A percentile compares a stretch with the other conserved stretches of the same genome.
These are phyloP conservation scores for Sinocyclocheilus rhinocerous DNA, from an alignment of 2,113 vertebrate genomes.

Conservation along the genomic window DNA sequence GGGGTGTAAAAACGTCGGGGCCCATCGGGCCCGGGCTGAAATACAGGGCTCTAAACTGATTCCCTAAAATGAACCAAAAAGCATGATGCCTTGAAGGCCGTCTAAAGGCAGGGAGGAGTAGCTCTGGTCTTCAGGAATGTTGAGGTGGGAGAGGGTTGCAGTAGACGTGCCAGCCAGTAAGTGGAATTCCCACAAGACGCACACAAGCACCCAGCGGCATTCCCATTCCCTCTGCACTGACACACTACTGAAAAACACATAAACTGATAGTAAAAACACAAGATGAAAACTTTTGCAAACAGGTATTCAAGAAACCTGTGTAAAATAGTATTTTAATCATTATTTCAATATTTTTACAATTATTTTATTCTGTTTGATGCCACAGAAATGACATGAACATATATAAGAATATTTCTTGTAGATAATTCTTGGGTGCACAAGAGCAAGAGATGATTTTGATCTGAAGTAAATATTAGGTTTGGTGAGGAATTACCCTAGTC, in stretches of 20 bases:
- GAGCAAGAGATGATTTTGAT: not conserved
- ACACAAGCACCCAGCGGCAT: not conserved
- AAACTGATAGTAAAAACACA: not conserved
- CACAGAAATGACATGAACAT: no score
- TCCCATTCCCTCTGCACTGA: not conserved
- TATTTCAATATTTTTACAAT: not conserved
- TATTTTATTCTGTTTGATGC: no score
- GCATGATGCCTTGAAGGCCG: no score
- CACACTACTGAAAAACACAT: no score
- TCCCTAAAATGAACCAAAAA: no score
- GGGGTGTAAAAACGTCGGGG: no score
- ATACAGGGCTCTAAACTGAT: no score
- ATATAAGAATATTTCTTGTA: not conserved
- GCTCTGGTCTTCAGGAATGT: slow-evolving; percentile 35
- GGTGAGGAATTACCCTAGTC: not conserved
- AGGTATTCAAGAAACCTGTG: no score
- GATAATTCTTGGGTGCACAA: not conserved
- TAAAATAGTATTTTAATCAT: not conserved
- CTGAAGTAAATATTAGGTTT: not conserved
- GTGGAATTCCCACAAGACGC: slow-evolving; percentile 40
- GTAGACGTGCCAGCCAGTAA: slow-evolving; percentile 18
- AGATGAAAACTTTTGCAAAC: not conserved
- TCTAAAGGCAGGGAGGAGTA: not conserved
- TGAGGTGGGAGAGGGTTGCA: slow-evolving; percentile 18
- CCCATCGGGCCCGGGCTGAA: no score